A percentile compares a stretch with the other conserved stretches of the same genome.
phyloP scores from a whole-genome alignment of 1,140 invertebrate species.

The Frieseomelitta varia region DNA sequence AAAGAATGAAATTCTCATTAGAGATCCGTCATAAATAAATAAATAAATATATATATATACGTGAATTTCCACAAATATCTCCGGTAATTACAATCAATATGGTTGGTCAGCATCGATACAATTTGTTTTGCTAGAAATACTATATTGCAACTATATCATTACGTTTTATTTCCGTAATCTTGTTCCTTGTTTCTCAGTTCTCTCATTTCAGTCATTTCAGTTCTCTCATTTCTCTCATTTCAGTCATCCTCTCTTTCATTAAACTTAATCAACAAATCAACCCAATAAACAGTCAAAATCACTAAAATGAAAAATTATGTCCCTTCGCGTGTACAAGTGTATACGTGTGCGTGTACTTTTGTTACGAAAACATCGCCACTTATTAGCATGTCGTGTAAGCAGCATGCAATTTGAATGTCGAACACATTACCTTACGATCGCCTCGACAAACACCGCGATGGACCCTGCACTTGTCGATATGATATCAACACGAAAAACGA shows the following conservation, averaged over 20 bases:
- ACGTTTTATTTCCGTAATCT: background rate
- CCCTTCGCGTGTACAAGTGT: background rate
- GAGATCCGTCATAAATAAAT: background rate
- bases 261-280: background rate
- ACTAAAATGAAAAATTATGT: background rate
- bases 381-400: background rate
- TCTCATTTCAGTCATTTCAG: too few relatives aligned
- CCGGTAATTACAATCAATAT: background rate
- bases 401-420: background rate
- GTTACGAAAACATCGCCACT: conserved; percentile 1
- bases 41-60: background rate
- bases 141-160: background rate
- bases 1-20: background rate
- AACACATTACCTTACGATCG: conserved; percentile 26
- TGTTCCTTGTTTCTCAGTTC: background rate
- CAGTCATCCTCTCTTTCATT: background rate
- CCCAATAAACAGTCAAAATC: background rate
- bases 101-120: background rate
- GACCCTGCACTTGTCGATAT: background rate
- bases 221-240: too few relatives aligned
- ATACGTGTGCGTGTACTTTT: background rate
- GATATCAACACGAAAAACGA: background rate
- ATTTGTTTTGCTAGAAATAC: background rate
- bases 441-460: background rate
- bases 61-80: background rate